Conservation (phyloP, 2,113 vertebrate species). For the Dromaius novaehollandiae region DNA sequence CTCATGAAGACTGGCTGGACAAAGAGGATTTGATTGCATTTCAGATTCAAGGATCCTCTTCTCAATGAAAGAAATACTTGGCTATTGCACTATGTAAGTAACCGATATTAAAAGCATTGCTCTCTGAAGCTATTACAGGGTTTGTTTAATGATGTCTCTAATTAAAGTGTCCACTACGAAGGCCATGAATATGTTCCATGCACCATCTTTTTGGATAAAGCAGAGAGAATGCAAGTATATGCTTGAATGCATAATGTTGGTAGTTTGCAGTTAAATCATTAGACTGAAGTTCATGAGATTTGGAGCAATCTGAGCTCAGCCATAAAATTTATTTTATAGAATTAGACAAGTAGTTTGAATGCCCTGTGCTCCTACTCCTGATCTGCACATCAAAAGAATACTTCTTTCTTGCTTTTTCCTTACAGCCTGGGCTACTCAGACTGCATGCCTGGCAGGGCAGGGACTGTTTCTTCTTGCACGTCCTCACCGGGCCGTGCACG, state of each 20-base stretch:
- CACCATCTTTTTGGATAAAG: not conserved
- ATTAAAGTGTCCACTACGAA: not conserved
- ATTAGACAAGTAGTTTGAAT: not conserved
- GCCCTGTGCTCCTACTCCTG: not conserved
- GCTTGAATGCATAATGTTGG: accelerated
- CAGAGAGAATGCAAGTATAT: accelerated
- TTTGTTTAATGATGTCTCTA: not conserved
- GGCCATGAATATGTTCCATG: accelerated
- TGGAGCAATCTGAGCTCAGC: not conserved
- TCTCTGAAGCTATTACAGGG: not conserved
- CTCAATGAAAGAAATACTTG: not conserved
- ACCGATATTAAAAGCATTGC: too few species aligned
- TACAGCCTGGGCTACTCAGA: accelerated
- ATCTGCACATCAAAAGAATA: not conserved
- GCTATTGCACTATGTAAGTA: accelerated
- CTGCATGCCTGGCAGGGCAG: not conserved
- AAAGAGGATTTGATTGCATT: not conserved
- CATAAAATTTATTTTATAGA: not conserved
- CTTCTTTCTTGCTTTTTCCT: not conserved
- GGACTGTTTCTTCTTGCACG: not conserved
- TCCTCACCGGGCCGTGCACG: not conserved
- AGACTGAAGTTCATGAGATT: not conserved
- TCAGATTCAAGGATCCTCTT: not conserved
- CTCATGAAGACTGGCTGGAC: not conserved
- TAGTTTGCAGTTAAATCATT: not conserved